Evolutionary conservation across 2,113 vertebrate species (phyloP), one percentile per base, ranked within the genome.

Genomic region (Ailurus styani): DNA sequence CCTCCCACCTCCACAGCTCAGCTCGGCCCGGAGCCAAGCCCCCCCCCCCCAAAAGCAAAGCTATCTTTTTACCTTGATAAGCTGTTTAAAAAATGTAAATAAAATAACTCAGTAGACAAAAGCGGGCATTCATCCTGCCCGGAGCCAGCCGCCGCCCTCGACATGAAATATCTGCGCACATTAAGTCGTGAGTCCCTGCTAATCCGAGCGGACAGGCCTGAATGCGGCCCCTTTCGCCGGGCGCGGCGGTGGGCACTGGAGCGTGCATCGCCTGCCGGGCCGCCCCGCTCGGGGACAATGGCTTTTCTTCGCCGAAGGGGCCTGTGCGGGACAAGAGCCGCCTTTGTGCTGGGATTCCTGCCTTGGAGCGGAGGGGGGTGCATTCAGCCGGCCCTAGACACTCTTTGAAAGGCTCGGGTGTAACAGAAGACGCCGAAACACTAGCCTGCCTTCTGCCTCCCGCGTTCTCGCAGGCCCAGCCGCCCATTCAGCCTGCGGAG

Each of bases 51-150:
- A 52, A 0, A 97, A 98, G 97, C 97, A 90, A 95, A 98, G 98
- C 98, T 98, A 98, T 98, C 98, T 98, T 98, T 99, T 98, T 98
- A 98, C 98, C 98, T 99, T 98, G 98, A 98, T 98, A 98, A 98
- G 98, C 98, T 98, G 98, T 98, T 99, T 99, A 98, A 98, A 98
- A 99, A 99, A 98, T 98, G 98, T 99, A 99, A 99, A 99, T 99
- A 99, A 99, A 99, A 98, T 98, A 98, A 98, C 98, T 97, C 94
- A 13, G 96, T 5, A 93, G 98, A 99, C 99, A 99, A 99, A 98
- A 98, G 98, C 97, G n/a, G 97, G 98, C 98, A 98, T 99, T 99
- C 98, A 99, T 97, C 81, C 97, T n/a, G 31, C 91, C 97, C 96
- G 54, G 98, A 97, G 98, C 98, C 98, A 91, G 98, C 98, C 98